Base-by-base conservation (phyloP, 2,113 vertebrate genomes). In the Romanogobio albipinnatus region DNA sequence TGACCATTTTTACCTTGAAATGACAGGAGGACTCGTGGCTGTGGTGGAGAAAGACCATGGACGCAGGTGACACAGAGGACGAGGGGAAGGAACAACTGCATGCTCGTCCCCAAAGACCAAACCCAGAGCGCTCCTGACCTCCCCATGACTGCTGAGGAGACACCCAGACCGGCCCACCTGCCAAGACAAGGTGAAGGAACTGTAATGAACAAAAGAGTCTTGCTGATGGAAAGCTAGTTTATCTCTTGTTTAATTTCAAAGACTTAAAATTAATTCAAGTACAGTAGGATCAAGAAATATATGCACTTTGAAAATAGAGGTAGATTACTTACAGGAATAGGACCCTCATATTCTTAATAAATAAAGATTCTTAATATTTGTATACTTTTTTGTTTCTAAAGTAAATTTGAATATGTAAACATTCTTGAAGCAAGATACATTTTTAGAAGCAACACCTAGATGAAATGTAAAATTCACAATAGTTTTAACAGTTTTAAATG, bases 21-120 rank as follows among this genome's bases (percentile, higher is more conserved):
- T 56, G 93, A 77, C 24, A 95, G 92, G 89, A 94, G 92, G 86
- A 95, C 90, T 88, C 94, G 91, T 3, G 94, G 93, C 87, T 87
- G 88, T 13, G 93, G 94, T 36, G 91, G 93, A 15, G 86, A 84
- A 75, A 94, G 77, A 89, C 91, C 66, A 86, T 64, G 89, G 79
- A 85, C 83, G n/a, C 86, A 81, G 29, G 81, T 78, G 86, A 87
- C 61, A 86, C 93, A 84, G 29, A 93, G 78, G 47, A 64, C 78
- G 58, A 93, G 78, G 84, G 89, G 88, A 75, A 93, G 89, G 15
- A 22, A 66, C 14, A 70, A 64, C 68, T 26, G 79, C 6, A 88
- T 68, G 9, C 43, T 64, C 89, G 77, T 81, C 86, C 81, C 83
- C 89, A 85, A 85, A 84, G 90, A 86, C n/a, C 87, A 87, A 84